Evolutionary conservation across 2,797 vertebrate species (phyloP).

Genomic region (Lepilemur ruficaudatus): DNA sequence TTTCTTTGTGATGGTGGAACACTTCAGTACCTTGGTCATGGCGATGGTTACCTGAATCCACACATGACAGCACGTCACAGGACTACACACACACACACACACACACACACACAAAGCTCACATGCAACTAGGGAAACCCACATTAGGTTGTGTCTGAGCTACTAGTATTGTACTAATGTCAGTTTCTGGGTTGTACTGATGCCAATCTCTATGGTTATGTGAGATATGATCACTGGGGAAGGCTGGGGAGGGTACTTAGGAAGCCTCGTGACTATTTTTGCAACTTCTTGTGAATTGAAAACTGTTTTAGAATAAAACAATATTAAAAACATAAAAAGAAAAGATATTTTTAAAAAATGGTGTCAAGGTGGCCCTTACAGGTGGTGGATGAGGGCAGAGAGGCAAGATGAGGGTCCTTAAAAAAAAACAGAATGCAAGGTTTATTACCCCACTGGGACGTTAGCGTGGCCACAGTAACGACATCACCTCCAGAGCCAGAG

Average conservation of each 20-base stretch:
- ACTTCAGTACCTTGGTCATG: background rate
- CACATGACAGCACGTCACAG: background rate
- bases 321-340: background rate
- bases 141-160: background rate
- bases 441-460: background rate
- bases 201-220: background rate
- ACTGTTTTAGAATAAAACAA: background rate
- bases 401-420: background rate
- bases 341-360: background rate
- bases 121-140: background rate
- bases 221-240: too few relatives aligned
- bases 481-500: background rate
- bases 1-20: background rate
- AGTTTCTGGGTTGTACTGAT: too few relatives aligned
- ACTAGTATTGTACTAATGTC: too few relatives aligned
- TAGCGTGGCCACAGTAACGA: too few relatives aligned
- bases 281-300: background rate
- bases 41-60: background rate
- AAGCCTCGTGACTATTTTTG: background rate
- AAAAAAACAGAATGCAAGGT: background rate
- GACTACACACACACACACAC: background rate
- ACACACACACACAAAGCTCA: background rate
- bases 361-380: too few relatives aligned
- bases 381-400: background rate
- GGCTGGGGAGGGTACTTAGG: background rate